Conservation (phyloP, 2,113 vertebrate genomes). For the Oncorhynchus keta region DNA sequence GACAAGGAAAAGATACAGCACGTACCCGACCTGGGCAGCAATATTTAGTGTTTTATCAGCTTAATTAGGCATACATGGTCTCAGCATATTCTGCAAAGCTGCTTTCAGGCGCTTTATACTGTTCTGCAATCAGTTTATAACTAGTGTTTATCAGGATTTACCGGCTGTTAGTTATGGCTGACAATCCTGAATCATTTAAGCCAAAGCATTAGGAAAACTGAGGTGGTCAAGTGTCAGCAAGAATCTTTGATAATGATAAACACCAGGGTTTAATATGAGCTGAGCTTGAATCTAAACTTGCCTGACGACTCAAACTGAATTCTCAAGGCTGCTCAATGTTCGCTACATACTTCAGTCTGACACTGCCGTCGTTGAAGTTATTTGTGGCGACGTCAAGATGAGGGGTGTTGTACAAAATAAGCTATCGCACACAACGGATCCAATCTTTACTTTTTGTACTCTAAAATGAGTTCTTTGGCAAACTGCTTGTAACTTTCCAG, state of each 20-base stretch:
- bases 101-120: background rate
- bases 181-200: background rate
- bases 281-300: background rate
- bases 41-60: constrained; percentile 35
- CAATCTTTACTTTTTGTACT: no score
- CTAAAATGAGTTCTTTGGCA: no score
- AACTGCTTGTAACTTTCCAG: background rate
- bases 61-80: constrained; percentile 47
- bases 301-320: no score
- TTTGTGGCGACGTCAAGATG: no score
- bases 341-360: no score
- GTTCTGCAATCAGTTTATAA: background rate
- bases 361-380: no score
- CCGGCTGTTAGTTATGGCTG: no score
- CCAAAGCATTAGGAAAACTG: background rate
- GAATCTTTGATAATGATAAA: background rate
- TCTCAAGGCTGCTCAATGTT: no score
- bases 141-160: constrained; percentile 5
- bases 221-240: background rate
- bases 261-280: background rate
- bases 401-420: no score
- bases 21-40: constrained; percentile 18
- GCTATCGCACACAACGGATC: no score
- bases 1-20: constrained; percentile 6
- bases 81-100: constrained; percentile 27